phyloP scores from a whole-genome alignment of 1,140 invertebrate genomes.

The Drosophila triauraria region DNA sequence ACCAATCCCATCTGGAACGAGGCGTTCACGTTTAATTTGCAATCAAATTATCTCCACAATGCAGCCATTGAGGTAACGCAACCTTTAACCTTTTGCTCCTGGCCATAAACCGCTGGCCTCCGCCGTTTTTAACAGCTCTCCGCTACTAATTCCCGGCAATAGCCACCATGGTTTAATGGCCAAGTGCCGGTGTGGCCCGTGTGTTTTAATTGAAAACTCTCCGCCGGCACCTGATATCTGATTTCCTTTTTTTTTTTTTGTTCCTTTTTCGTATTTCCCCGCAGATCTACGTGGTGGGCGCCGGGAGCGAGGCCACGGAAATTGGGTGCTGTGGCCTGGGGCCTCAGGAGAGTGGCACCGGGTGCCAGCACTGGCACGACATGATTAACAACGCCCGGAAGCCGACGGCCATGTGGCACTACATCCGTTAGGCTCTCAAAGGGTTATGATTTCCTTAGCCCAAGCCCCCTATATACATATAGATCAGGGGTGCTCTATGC shows the following conservation, averaged over 20 bases:
- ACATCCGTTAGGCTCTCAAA: constrained; percentile 87
- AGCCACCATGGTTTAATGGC: constrained; percentile 40
- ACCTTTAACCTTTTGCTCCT: constrained; percentile 18
- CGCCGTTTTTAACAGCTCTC: constrained; percentile 35
- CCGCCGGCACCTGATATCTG: constrained; percentile 8
- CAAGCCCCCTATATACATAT: neutral
- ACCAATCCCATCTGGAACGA: constrained; percentile 98
- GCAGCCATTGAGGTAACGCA: constrained; percentile 90
- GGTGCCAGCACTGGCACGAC: constrained; percentile 91
- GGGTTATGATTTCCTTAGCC: constrained; percentile 9
- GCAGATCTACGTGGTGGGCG: constrained; percentile 86
- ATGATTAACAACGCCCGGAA: constrained; percentile 93
- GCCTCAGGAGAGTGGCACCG: constrained; percentile 88
- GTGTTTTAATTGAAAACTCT: constrained; percentile 53
- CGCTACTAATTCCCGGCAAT: constrained; percentile 35
- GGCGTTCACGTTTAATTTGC: constrained; percentile 95
- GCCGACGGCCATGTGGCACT: constrained; percentile 94
- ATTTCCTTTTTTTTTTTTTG: neutral
- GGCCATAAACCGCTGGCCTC: constrained; percentile 17
- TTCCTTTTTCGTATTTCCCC: neutral
- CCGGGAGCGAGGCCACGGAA: constrained; percentile 87
- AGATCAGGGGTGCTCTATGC: constrained; percentile 5
- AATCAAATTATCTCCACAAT: constrained; percentile 88
- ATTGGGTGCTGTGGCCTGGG: constrained; percentile 90
- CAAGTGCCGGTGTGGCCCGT: constrained; percentile 4